Conservation (phyloP, 2,113 vertebrate species). For the Lasiurus borealis region DNA sequence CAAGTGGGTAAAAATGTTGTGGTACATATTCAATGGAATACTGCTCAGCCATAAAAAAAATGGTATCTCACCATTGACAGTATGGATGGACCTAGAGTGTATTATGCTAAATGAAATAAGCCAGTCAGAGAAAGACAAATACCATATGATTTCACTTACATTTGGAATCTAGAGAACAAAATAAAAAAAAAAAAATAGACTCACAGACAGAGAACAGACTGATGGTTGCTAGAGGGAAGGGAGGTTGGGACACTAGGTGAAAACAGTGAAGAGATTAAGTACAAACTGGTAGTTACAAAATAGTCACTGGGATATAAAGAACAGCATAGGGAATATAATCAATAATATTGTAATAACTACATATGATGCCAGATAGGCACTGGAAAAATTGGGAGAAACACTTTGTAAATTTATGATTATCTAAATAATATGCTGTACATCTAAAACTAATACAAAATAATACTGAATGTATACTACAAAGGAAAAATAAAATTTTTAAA, state of each 20-base stretch:
- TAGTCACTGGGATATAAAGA: background rate
- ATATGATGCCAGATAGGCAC: background rate
- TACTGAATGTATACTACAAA: background rate
- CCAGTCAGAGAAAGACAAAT: background rate
- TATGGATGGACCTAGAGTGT: background rate
- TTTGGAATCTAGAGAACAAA: background rate
- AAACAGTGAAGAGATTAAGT: background rate
- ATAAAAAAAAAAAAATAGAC: background rate
- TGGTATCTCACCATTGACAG: background rate
- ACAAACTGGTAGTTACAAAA: background rate
- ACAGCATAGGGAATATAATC: background rate
- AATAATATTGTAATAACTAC: background rate
- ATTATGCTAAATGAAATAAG: background rate
- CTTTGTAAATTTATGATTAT: background rate
- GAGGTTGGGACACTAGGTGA: background rate
- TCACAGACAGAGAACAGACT: background rate
- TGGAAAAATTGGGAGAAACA: background rate
- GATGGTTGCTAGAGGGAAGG: background rate
- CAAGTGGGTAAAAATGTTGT: background rate
- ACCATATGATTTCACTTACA: background rate
- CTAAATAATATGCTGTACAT: background rate
- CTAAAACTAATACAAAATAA: background rate
- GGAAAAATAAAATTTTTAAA: background rate
- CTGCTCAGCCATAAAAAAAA: background rate
- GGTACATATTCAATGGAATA: background rate